phyloP scores from a whole-genome alignment of 2,888 invertebrate species.

The Cinara cedri region DNA sequence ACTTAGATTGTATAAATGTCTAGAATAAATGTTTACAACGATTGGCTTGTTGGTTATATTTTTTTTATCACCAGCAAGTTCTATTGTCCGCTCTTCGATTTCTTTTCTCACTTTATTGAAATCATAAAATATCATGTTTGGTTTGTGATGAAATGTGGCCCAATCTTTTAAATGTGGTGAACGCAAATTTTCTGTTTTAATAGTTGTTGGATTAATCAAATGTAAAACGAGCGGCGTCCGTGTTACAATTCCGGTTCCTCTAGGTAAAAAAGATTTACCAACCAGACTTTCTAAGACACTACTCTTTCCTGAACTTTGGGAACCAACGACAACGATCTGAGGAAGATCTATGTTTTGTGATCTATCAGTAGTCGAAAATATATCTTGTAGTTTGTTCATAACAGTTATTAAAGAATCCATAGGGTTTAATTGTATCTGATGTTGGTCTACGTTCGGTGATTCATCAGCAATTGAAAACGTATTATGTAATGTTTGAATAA shows the following conservation, averaged over 20 bases:
- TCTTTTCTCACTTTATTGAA: slow-evolving; percentile 90
- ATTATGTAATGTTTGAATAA: too few relatives aligned
- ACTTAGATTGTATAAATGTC: slow-evolving; percentile 88
- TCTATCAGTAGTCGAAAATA: background rate
- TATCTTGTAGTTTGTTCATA: background rate
- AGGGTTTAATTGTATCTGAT: too few relatives aligned
- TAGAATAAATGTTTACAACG: slow-evolving; percentile 92
- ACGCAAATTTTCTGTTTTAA: too few relatives aligned
- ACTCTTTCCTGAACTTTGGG: slow-evolving; percentile 99
- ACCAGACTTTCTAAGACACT: slow-evolving; percentile 99
- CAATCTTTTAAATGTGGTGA: background rate
- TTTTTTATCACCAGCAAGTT: slow-evolving; percentile 93
- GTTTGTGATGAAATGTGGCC: slow-evolving; percentile 22
- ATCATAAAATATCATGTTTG: slow-evolving; percentile 64
- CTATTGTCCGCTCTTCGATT: slow-evolving; percentile 92
- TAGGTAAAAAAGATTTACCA: slow-evolving; percentile 93
- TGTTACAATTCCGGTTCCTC: slow-evolving; percentile 97
- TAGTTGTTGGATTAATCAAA: slow-evolving; percentile 73
- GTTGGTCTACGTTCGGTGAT: too few relatives aligned
- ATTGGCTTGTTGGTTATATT: slow-evolving; percentile 95
- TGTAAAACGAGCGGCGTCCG: slow-evolving; percentile 92
- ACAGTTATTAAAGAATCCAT: background rate
- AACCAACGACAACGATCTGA: slow-evolving; percentile 97
- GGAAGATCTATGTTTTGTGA: slow-evolving; percentile 85
- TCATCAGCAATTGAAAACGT: too few relatives aligned